Evolutionary conservation across 2,113 vertebrate species (phyloP).

Genomic region (Turdus rufiventris): DNA sequence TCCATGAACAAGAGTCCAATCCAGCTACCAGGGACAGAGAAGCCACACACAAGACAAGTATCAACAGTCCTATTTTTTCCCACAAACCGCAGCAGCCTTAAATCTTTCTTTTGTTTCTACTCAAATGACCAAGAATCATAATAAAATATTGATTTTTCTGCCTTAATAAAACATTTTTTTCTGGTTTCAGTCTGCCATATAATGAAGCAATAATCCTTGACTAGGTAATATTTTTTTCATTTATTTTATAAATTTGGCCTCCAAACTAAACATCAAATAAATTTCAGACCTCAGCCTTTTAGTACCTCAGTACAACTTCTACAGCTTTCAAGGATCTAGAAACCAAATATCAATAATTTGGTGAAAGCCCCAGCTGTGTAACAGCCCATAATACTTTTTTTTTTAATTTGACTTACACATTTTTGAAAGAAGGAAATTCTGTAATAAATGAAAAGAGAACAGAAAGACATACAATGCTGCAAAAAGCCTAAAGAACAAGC

Average conservation of each 20-base stretch:
- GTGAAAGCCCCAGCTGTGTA: neutral
- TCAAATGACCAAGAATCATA: neutral
- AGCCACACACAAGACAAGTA: neutral
- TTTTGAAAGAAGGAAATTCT: neutral
- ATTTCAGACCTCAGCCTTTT: neutral
- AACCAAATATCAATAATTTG: neutral
- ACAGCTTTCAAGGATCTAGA: neutral
- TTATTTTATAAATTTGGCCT: neutral
- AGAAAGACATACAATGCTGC: neutral
- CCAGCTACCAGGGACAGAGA: neutral
- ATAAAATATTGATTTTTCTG: neutral
- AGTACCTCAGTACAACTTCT: neutral
- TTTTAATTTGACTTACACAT: accelerated
- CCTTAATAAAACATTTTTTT: neutral
- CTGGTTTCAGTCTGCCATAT: neutral
- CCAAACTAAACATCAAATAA: neutral
- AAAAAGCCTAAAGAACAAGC: neutral
- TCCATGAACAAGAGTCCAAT: neutral
- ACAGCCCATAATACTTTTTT: neutral
- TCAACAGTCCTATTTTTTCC: neutral
- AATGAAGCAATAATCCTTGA: neutral
- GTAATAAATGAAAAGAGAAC: neutral
- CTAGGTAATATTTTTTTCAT: neutral
- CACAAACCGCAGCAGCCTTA: neutral
- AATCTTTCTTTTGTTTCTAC: neutral